Percentiles rank a stretch among this genome's conserved stretches.
Evolutionary conservation across 2,888 invertebrate species (phyloP).

Genomic region (Napeogenes inachia): DNA sequence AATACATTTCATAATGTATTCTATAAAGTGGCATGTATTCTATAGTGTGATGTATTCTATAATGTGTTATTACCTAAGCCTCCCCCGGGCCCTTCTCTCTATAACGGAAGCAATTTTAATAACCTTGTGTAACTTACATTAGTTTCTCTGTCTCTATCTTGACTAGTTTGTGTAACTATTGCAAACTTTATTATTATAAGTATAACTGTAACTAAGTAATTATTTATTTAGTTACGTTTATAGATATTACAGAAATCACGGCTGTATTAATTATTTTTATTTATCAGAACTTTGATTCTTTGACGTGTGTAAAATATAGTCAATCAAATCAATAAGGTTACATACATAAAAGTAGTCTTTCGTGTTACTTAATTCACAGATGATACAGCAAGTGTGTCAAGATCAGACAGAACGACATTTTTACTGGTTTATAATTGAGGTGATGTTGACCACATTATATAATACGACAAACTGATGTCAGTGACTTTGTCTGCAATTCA

Average conservation of each 20-base stretch:
- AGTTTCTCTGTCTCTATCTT: neutral
- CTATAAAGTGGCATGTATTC: too few species aligned
- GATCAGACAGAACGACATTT: slow-evolving; percentile 16
- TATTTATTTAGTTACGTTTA: too few species aligned
- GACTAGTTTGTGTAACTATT: neutral
- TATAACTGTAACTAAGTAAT: too few species aligned
- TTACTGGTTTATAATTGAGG: neutral
- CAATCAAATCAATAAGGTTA: neutral
- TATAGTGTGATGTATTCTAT: too few species aligned
- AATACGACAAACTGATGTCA: too few species aligned
- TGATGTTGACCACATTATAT: too few species aligned
- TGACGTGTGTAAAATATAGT: too few species aligned
- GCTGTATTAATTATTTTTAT: too few species aligned
- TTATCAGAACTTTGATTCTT: too few species aligned
- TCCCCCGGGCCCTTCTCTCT: neutral
- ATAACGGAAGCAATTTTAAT: slow-evolving; percentile 1
- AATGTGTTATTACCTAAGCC: neutral
- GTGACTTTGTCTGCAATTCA: too few species aligned
- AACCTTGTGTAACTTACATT: neutral
- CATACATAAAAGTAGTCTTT: neutral
- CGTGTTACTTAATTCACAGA: neutral
- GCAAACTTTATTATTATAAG: neutral
- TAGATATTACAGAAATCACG: too few species aligned
- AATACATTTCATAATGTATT: too few species aligned
- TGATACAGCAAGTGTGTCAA: slow-evolving; percentile 27